Conservation (phyloP, 2,113 vertebrate genomes). For the Anseranas semipalmata region DNA sequence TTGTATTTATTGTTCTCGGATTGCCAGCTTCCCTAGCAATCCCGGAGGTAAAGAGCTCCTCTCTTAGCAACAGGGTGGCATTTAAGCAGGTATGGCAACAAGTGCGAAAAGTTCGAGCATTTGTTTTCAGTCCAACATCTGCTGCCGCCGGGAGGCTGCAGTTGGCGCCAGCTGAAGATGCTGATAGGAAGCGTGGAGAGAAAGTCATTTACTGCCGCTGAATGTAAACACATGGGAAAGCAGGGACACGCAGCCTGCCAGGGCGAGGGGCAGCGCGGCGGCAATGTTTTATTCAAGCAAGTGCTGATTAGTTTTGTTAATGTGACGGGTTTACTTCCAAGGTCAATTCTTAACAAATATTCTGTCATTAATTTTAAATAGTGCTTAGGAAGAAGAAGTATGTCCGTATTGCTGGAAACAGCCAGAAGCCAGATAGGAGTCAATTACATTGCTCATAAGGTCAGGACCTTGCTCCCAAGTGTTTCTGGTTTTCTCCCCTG, state of each 20-base stretch:
- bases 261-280: rapidly evolving
- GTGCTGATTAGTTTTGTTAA: not conserved
- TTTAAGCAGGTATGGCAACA: not conserved
- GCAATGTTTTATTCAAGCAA: not conserved
- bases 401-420: rapidly evolving
- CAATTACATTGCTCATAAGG: not conserved
- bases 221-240: not conserved
- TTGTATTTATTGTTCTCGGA: not conserved
- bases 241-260: rapidly evolving
- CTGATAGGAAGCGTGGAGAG: not conserved
- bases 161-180: not conserved
- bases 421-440: not conserved
- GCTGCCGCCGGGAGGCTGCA: not conserved
- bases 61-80: conserved; percentile 13
- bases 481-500: not conserved
- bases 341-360: not conserved
- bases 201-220: not conserved
- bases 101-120: not conserved
- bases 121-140: not conserved
- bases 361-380: not conserved
- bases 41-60: not conserved
- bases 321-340: not conserved
- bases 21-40: not conserved
- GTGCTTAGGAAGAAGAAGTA: not conserved
- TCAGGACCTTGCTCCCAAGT: not conserved